Percentiles rank a stretch among this genome's conserved stretches.
Evolutionary conservation across 1,140 invertebrate genomes (phyloP).

Genomic region (Colletes gigas): DNA sequence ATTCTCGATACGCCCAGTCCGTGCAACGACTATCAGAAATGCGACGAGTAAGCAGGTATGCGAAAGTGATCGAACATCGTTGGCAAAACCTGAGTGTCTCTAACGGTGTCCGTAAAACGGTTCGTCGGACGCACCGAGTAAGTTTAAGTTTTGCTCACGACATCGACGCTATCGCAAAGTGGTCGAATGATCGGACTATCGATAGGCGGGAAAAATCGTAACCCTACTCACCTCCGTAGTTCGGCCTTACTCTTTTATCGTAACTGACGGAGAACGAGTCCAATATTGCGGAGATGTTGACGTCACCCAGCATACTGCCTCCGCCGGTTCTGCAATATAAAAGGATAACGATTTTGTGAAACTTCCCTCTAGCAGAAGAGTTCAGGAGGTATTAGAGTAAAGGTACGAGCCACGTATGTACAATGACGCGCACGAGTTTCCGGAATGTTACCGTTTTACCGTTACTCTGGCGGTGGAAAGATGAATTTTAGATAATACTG

Average conservation of each 20-base stretch:
- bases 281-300: slow-evolving; percentile 95
- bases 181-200: not conserved
- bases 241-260: slow-evolving; percentile 98
- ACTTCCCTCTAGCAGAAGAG: slow-evolving; percentile 8
- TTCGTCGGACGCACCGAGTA: not conserved
- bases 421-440: slow-evolving; percentile 7
- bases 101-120: not conserved
- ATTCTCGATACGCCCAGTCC: slow-evolving; percentile 44
- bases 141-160: no score
- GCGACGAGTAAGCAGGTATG: slow-evolving; percentile 49
- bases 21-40: slow-evolving; percentile 59
- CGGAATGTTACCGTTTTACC: not conserved
- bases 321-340: slow-evolving; percentile 84
- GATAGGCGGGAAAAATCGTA: slow-evolving; percentile 33
- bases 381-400: not conserved
- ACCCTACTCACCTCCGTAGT: slow-evolving; percentile 95
- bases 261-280: slow-evolving; percentile 96
- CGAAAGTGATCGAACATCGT: slow-evolving; percentile 39
- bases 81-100: slow-evolving; percentile 42
- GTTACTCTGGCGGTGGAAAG: not conserved
- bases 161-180: no score
- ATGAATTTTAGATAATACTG: not conserved
- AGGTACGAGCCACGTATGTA: not conserved
- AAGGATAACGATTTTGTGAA: slow-evolving; percentile 46
- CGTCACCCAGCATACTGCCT: slow-evolving; percentile 91